Evolutionary conservation across 1,140 invertebrate genomes (phyloP).

Genomic region (Atopsyche davidsoni): DNA sequence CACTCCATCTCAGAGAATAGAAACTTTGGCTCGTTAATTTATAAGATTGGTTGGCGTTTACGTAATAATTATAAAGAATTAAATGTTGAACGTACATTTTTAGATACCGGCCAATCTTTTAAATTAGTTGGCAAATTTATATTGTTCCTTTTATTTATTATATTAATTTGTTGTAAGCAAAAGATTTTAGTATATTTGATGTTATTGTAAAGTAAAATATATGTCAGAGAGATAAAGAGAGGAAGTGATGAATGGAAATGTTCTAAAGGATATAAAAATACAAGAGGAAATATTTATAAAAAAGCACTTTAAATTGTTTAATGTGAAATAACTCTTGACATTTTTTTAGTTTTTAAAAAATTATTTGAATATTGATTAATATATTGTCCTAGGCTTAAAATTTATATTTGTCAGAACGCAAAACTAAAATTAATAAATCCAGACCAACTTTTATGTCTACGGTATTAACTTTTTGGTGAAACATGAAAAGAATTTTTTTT

Average conservation of each 20-base stretch:
- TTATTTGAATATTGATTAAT: constrained; percentile 1
- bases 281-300: background rate
- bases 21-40: too few species aligned
- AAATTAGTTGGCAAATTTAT: background rate
- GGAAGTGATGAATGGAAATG: background rate
- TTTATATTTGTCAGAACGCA: too few species aligned
- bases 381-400: too few species aligned
- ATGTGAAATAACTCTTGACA: too few species aligned
- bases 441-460: too few species aligned
- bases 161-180: background rate
- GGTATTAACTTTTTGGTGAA: too few species aligned
- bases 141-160: background rate
- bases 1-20: background rate
- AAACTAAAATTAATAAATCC: too few species aligned
- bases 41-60: too few species aligned
- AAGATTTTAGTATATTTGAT: constrained; percentile 1
- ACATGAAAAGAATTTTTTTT: too few species aligned
- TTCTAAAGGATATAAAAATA: background rate
- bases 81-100: background rate
- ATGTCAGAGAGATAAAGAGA: background rate
- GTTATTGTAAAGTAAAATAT: background rate
- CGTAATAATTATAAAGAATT: too few species aligned
- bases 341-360: background rate
- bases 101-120: background rate
- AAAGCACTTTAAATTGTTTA: too few species aligned